phyloP scores from a whole-genome alignment of 2,888 invertebrate species.

The Drosophila neotestacea region DNA sequence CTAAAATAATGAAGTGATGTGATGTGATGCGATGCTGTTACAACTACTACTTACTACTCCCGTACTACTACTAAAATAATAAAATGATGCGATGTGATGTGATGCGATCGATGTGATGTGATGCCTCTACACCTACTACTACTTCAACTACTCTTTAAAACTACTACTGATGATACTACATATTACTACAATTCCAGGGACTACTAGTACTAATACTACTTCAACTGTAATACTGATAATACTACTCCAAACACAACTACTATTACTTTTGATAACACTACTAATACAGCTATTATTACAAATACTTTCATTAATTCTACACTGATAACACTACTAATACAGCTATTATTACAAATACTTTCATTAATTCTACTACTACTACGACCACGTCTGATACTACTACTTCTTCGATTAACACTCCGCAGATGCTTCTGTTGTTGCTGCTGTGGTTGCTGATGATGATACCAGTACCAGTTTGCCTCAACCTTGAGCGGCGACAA shows the following conservation, averaged over 20 bases:
- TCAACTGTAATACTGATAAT: background rate
- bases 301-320: background rate
- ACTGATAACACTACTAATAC: background rate
- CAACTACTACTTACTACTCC: too few species aligned
- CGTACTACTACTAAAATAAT: too few species aligned
- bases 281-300: background rate
- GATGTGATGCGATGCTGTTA: too few species aligned
- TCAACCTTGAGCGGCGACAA: conserved; percentile 69
- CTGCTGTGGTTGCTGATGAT: conserved; percentile 46
- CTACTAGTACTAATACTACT: background rate
- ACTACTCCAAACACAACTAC: background rate
- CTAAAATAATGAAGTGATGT: too few species aligned
- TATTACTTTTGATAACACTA: background rate
- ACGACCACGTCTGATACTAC: conserved; percentile 3
- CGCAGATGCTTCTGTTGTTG: conserved; percentile 21
- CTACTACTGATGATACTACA: too few species aligned
- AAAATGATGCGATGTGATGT: too few species aligned
- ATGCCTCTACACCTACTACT: too few species aligned
- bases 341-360: conserved; percentile 4
- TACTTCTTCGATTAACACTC: conserved; percentile 2
- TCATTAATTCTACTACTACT: background rate
- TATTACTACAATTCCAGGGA: too few species aligned
- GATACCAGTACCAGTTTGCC: conserved; percentile 71
- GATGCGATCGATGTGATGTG: too few species aligned
- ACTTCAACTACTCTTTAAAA: too few species aligned